A percentile compares a stretch with the other conserved stretches of the same genome.
These are phyloP conservation scores for Paralvinella palmiformis DNA, from an alignment of 1,140 invertebrate genomes.

Conservation along the genomic window DNA sequence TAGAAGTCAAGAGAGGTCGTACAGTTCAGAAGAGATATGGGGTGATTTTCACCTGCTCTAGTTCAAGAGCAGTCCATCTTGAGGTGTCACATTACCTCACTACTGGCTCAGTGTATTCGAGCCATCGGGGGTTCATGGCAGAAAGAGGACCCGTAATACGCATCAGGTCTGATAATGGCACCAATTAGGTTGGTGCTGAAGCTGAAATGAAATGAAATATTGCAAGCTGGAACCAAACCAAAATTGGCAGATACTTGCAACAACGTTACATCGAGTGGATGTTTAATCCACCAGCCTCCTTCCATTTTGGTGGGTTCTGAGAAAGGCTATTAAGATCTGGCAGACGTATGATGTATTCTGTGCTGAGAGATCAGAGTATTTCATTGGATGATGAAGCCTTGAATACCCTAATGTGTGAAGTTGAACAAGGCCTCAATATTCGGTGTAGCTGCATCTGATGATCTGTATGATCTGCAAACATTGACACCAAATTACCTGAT, in stretches of 20 bases:
- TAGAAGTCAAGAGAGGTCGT: constrained; percentile 21
- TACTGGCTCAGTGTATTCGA: constrained; percentile 26
- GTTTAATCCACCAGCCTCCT: constrained; percentile 11
- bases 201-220: too few species aligned
- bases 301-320: constrained; percentile 21
- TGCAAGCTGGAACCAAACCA: too few species aligned
- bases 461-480: constrained; percentile 18
- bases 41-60: constrained; percentile 25
- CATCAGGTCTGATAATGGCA: constrained; percentile 25
- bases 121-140: constrained; percentile 18
- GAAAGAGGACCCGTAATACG: constrained; percentile 19
- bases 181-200: constrained; percentile 27
- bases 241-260: background rate
- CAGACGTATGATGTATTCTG: constrained; percentile 24
- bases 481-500: constrained; percentile 22
- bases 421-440: constrained; percentile 22
- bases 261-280: constrained; percentile 10
- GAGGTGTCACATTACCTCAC: constrained; percentile 24
- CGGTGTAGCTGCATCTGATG: constrained; percentile 17
- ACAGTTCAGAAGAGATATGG: constrained; percentile 22
- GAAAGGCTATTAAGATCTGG: constrained; percentile 28
- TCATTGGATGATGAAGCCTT: constrained; percentile 2
- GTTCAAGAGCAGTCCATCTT: constrained; percentile 21
- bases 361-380: constrained; percentile 9
- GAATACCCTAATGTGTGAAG: constrained; percentile 26